Evolutionary conservation across 2,113 vertebrate species (phyloP).

Genomic region (Phylloscopus trochiloides): DNA sequence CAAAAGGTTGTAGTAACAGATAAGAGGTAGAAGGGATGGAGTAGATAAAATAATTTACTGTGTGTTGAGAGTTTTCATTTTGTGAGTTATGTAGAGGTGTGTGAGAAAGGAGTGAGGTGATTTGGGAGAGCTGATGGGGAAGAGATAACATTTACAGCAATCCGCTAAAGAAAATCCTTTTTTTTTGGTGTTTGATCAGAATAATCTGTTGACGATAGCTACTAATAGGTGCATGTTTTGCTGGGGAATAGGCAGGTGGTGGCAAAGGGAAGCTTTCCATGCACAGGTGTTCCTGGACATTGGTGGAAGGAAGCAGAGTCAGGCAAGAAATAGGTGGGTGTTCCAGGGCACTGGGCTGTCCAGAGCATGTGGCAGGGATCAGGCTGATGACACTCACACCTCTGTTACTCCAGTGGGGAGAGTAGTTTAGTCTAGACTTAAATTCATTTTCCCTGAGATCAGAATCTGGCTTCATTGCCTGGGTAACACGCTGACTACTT

Average conservation of each 20-base stretch:
- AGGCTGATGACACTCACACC: neutral
- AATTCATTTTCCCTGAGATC: neutral
- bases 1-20: neutral
- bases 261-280: neutral
- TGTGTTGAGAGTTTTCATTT: neutral
- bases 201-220: neutral
- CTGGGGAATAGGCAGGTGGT: neutral
- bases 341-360: neutral
- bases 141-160: neutral
- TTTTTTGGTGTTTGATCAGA: neutral
- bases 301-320: neutral
- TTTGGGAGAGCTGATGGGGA: neutral
- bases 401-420: neutral
- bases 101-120: neutral
- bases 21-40: neutral
- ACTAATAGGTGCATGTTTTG: neutral
- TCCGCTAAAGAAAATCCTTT: neutral
- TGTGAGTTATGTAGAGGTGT: neutral
- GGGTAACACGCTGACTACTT: neutral
- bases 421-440: neutral
- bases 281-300: neutral
- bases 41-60: neutral
- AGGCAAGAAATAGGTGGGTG: neutral
- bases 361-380: fast-evolving
- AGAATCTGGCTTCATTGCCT: neutral